These are phyloP conservation scores for Oenanthe melanoleuca DNA, from an alignment of 2,113 vertebrate genomes.

Conservation along the genomic window DNA sequence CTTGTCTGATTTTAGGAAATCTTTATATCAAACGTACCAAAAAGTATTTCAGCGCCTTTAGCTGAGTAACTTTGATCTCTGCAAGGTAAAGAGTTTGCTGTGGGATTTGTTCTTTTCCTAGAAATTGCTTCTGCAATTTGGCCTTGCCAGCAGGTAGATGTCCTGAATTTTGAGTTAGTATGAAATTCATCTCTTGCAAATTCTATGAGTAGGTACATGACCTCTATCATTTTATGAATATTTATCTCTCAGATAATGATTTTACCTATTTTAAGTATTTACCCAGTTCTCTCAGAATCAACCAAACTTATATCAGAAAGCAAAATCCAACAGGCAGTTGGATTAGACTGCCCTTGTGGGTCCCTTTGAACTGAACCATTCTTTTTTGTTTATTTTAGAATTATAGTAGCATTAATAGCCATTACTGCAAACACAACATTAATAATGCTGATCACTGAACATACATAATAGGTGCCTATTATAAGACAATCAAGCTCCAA, in stretches of 20 bases:
- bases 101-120: not conserved
- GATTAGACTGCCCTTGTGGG: accelerated
- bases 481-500: not conserved
- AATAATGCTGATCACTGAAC: not conserved
- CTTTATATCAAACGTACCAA: not conserved
- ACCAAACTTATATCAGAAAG: not conserved
- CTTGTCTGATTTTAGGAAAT: not conserved
- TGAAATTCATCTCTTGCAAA: not conserved
- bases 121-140: not conserved
- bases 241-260: not conserved
- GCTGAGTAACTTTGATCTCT: not conserved
- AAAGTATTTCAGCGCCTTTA: not conserved
- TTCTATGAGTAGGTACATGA: not conserved
- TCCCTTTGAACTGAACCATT: not conserved
- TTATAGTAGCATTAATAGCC: not conserved
- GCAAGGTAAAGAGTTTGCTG: not conserved
- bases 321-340: not conserved
- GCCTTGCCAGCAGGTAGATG: not conserved
- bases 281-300: not conserved
- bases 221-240: not conserved
- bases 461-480: not conserved
- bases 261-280: not conserved
- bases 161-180: not conserved
- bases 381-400: not conserved
- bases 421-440: not conserved